Base-by-base conservation (phyloP, 1,140 invertebrate genomes). In the Brachionus rotundiformis region DNA sequence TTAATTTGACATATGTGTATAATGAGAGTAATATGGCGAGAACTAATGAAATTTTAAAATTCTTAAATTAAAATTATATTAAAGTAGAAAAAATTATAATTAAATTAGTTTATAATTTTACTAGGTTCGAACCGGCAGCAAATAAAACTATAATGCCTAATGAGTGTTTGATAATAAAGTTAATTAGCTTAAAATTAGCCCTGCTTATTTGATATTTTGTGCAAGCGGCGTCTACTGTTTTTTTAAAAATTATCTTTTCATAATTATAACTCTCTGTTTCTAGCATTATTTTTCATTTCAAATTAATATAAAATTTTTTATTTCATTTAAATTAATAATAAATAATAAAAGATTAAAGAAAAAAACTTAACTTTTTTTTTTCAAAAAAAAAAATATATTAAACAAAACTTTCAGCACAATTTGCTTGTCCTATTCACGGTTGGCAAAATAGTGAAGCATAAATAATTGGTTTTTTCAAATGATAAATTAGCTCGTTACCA, bases 391-490 rank as follows among this genome's bases (percentile, higher is more conserved):
- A 41, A 5, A 41, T 41, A 11, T 41, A 11, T 41, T 41, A 13
- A 3, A 8, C 8, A 41, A 41, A 41, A 41, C n/a, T 41, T 41
- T 49, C 47, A 49, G 16, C 16, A n/a, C n/a, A 54, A 54, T 19
- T 7, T 8, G 16, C 23, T 54, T 25, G n/a, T 54, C 23, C 8
- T 7, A 54, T 54, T 54, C 47, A 54, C 16, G 47, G 47, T 54
- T 54, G n/a, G 19, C 47, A 54, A 54, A 41, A 54, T 54, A 19
- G 47, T 19, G 19, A 54, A 54, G 47, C 47, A 54, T 54, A 54
- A 54, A 54, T 54, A 54, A 54, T 54, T 54, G 47, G 47, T 54
- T 54, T 54, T 7, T 54, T n/a, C n/a, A 54, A 54, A 54, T 54
- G 47, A 54, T 54, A 54, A 54, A 54, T 54, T 54, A 54, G 47